phyloP scores from a whole-genome alignment of 2,113 vertebrate species.

The Uria aalge region DNA sequence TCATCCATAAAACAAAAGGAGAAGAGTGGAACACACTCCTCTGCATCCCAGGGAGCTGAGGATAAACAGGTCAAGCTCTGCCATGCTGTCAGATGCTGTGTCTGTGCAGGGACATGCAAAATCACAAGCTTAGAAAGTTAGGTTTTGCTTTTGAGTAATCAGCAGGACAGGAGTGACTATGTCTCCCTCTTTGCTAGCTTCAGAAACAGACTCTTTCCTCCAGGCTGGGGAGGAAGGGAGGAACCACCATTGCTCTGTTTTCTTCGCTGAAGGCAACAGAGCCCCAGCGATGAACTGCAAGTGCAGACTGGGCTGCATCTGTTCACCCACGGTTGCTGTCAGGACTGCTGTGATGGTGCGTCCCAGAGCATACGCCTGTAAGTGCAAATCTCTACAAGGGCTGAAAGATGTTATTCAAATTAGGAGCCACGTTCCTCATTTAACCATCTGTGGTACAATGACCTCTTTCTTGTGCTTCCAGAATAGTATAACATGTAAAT shows the following conservation, averaged over 20 bases:
- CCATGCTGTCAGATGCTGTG: background rate
- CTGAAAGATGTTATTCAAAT: background rate
- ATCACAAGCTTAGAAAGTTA: background rate
- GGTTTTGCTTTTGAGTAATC: background rate
- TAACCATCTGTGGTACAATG: background rate
- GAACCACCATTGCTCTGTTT: background rate
- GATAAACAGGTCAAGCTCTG: slow-evolving; percentile 7
- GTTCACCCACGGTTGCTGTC: background rate
- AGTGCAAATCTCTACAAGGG: background rate
- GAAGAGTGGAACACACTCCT: background rate
- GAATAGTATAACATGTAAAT: rapidly evolving
- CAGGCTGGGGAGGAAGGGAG: background rate
- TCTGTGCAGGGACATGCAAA: background rate
- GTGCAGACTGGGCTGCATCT: background rate
- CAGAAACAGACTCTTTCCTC: background rate
- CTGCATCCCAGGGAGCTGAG: background rate
- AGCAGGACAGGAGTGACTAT: background rate
- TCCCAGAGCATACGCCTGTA: background rate
- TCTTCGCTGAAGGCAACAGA: background rate
- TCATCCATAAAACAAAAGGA: slow-evolving; percentile 7
- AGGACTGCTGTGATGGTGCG: background rate
- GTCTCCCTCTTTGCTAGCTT: background rate
- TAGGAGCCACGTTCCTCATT: background rate
- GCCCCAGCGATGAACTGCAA: background rate
- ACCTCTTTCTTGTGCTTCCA: background rate